Base-by-base conservation (phyloP, 1,140 invertebrate genomes). In the Aplysia californica region DNA sequence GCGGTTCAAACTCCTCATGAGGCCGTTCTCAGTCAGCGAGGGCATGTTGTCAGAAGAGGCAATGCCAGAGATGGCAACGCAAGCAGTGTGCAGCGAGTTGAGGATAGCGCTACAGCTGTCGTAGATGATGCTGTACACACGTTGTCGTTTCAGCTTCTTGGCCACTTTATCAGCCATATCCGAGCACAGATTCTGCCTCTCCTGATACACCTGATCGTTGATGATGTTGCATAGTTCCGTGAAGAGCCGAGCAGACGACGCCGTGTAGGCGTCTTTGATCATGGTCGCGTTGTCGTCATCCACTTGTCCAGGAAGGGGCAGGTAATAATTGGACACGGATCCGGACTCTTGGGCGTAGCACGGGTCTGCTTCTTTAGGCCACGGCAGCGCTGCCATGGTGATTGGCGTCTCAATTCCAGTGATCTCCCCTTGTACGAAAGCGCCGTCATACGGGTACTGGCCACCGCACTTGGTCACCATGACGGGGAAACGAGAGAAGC, bases 401-500 rank as follows among this genome's bases (percentile, higher is more conserved):
- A 80, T 61, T 20, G 79, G 39, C 21, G 64, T 58, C 6, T 74
- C 71, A 6, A 66, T 69, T 21, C 72, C 71, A 10, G 71, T 73
- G 26, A 80, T 68, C 44, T 77, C 75, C 23, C 79, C 79, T 58
- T 75, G 65, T 33, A 80, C 75, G 41, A 75, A 80, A 26, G 79
- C 79, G 0, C 79, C 79, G 44, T 75, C 75, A 56, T 80, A 80
- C 18, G 71, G 74, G 59, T 75, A 77, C 58, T 77, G 70, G 21
- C 79, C 75, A 15, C 79, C 79, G 56, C 79, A 77, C 71, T 80
- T 80, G 36, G 75, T 77, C 3, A 80, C 79, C 39, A 23, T 68
- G 15, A 78, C 33, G n/a, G 76, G 68, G n/a, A 70, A 76, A 36
- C 67, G 67, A 5, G 76, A 44, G 59, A 77, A 66, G 33, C 76